Conservation (phyloP, 2,797 vertebrate species). For the Nannoperca obscura region DNA sequence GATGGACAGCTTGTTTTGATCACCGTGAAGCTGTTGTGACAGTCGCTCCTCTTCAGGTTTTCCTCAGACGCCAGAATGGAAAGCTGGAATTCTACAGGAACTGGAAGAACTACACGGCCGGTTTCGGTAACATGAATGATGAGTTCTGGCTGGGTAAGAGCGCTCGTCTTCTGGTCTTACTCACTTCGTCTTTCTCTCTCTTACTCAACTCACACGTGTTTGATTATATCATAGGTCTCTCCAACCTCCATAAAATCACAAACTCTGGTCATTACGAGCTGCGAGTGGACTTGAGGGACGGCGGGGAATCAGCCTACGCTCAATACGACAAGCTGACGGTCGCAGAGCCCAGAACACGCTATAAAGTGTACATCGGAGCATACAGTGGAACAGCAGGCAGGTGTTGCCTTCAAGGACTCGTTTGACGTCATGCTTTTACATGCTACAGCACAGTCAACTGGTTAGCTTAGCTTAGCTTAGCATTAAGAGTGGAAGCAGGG, state of each 20-base stretch:
- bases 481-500: not conserved
- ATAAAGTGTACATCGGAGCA: slow-evolving; percentile 88
- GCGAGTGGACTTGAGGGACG: slow-evolving; percentile 92
- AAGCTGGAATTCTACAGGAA: slow-evolving; percentile 93
- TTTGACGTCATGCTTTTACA: too few species aligned
- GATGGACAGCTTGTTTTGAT: slow-evolving; percentile 22
- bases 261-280: slow-evolving; percentile 91
- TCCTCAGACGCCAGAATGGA: slow-evolving; percentile 92
- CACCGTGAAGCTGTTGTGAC: slow-evolving; percentile 31
- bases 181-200: not conserved
- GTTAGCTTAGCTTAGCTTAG: not conserved
- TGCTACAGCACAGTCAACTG: too few species aligned
- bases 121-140: slow-evolving; percentile 91
- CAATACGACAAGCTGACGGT: slow-evolving; percentile 90
- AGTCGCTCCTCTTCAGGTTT: slow-evolving; percentile 83
- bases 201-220: not conserved
- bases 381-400: slow-evolving; percentile 95
- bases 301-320: slow-evolving; percentile 86
- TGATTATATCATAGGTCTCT: slow-evolving; percentile 85
- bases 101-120: slow-evolving; percentile 93
- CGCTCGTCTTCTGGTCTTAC: not conserved
- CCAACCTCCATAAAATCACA: slow-evolving; percentile 93
- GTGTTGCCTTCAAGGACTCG: not conserved
- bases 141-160: slow-evolving; percentile 96
- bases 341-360: slow-evolving; percentile 89